A percentile compares a stretch with the other conserved stretches of the same genome.
Evolutionary conservation across 2,888 invertebrate species (phyloP).

Genomic region (Elysia crispata): DNA sequence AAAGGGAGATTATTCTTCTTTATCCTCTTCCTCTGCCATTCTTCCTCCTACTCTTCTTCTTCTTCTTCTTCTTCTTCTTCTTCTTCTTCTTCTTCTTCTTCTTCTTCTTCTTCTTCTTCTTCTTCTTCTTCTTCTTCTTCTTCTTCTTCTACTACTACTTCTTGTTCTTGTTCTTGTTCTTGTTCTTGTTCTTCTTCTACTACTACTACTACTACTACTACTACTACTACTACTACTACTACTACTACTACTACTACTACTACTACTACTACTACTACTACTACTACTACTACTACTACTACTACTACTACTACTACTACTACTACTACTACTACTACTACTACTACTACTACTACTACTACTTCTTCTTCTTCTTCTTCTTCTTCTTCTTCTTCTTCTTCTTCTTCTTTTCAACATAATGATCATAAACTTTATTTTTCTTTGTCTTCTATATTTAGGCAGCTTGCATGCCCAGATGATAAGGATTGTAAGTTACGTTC

Average conservation of each 20-base stretch:
- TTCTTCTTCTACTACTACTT: constrained; percentile 5
- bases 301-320: neutral
- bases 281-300: constrained; percentile 2
- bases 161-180: neutral
- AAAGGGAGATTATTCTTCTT: too few species aligned
- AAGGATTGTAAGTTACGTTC: too few species aligned
- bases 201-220: constrained; percentile 6
- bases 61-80: too few species aligned
- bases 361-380: neutral
- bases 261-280: constrained; percentile 12
- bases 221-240: constrained; percentile 1
- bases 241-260: constrained; percentile 21
- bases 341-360: neutral
- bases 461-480: too few species aligned
- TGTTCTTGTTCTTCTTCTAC: constrained; percentile 3
- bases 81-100: neutral
- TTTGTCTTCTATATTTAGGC: neutral
- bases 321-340: neutral
- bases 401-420: constrained; percentile 10
- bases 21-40: neutral
- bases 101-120: neutral
- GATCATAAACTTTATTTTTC: constrained; percentile 11
- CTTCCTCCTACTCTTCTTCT: neutral
- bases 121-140: constrained; percentile 1
- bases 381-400: neutral